phyloP scores from a whole-genome alignment of 1,140 invertebrate genomes.

The Pygmarrhopalites habei region DNA sequence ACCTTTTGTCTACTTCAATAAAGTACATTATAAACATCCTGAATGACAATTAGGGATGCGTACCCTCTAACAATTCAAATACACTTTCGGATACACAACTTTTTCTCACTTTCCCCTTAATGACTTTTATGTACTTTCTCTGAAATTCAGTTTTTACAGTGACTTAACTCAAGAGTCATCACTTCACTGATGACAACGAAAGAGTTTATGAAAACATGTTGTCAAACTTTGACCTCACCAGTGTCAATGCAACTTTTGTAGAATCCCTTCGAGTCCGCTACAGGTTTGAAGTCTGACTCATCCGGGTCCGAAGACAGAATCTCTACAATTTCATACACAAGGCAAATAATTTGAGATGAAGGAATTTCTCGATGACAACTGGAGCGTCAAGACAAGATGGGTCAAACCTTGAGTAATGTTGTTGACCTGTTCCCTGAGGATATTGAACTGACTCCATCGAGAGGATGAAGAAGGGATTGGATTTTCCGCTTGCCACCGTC shows the following conservation, averaged over 20 bases:
- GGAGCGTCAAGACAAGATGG: neutral
- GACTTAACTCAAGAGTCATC: too few species aligned
- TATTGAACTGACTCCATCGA: slow-evolving; percentile 27
- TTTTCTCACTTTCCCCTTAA: too few species aligned
- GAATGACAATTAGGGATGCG: too few species aligned
- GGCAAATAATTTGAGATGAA: neutral
- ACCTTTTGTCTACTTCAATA: too few species aligned
- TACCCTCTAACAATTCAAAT: too few species aligned
- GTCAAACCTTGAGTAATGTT: slow-evolving; percentile 12
- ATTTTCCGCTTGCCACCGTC: slow-evolving; percentile 41
- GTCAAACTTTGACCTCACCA: too few species aligned
- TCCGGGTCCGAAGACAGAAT: neutral
- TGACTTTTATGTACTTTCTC: too few species aligned
- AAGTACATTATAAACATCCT: too few species aligned
- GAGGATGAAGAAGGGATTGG: slow-evolving; percentile 35
- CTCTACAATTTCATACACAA: neutral
- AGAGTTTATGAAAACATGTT: too few species aligned
- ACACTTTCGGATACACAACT: too few species aligned
- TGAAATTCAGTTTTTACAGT: too few species aligned
- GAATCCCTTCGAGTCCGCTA: neutral
- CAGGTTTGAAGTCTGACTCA: neutral
- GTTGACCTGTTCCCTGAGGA: slow-evolving; percentile 18
- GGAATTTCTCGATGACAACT: neutral
- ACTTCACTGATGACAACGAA: too few species aligned
- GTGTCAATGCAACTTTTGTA: neutral